These are phyloP conservation scores for Solen grandis DNA, from an alignment of 1,140 invertebrate species.

Conservation along the genomic window DNA sequence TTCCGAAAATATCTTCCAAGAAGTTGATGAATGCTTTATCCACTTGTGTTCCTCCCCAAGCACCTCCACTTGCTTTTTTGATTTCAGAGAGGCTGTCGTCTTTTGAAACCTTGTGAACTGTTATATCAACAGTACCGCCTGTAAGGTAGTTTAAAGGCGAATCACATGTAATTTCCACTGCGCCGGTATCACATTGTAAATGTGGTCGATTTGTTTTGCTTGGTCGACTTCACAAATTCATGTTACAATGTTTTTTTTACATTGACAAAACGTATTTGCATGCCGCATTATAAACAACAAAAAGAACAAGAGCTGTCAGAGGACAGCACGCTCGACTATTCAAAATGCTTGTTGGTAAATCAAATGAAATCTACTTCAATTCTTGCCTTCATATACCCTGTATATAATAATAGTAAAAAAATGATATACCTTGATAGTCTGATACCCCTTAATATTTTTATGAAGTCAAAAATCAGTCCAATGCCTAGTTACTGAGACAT, in stretches of 20 bases:
- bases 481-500: too few relatives aligned
- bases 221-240: background rate
- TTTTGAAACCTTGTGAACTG: background rate
- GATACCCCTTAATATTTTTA: background rate
- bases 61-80: slow-evolving; percentile 19
- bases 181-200: background rate
- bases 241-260: background rate
- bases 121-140: slow-evolving; percentile 36
- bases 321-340: too few relatives aligned
- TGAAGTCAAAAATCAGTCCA: too few relatives aligned
- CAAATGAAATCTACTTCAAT: too few relatives aligned
- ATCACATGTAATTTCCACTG: background rate
- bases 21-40: slow-evolving; percentile 7
- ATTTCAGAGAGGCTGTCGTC: slow-evolving; percentile 25
- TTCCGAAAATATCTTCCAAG: slow-evolving; percentile 7
- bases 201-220: background rate
- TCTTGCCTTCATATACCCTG: too few relatives aligned
- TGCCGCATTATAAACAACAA: too few relatives aligned
- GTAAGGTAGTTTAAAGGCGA: background rate
- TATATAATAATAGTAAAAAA: too few relatives aligned
- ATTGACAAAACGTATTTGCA: too few relatives aligned
- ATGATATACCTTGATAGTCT: too few relatives aligned
- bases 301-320: too few relatives aligned
- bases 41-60: slow-evolving; percentile 26
- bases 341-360: too few relatives aligned